Evolutionary conservation across 1,140 invertebrate species (phyloP).

Genomic region (Anoplophora glabripennis): DNA sequence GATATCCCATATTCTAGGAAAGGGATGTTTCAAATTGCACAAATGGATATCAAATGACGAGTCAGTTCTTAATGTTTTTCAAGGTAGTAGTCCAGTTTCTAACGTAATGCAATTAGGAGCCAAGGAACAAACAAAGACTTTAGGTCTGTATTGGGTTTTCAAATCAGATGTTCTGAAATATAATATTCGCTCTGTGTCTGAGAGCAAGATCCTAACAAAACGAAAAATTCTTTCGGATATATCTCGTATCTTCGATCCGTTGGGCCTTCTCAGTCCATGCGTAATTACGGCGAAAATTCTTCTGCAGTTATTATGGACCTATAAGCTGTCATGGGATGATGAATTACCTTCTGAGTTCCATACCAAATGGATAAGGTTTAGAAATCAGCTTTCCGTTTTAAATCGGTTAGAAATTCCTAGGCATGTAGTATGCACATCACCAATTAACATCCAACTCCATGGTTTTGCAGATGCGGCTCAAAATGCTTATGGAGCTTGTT

Average conservation of each 20-base stretch:
- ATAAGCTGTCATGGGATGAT: constrained; percentile 47
- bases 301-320: constrained; percentile 46
- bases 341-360: background rate
- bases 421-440: background rate
- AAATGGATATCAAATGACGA: constrained; percentile 46
- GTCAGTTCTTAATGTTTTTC: too few species aligned
- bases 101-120: too few species aligned
- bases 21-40: constrained; percentile 39
- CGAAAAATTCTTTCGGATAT: constrained; percentile 33
- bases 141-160: constrained; percentile 34
- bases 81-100: too few species aligned
- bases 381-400: constrained; percentile 11
- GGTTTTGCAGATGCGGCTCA: constrained; percentile 46
- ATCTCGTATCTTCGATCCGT: constrained; percentile 37
- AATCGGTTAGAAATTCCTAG: background rate
- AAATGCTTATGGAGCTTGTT: constrained; percentile 40
- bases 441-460: constrained; percentile 30
- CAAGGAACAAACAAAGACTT: background rate
- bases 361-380: constrained; percentile 4
- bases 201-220: constrained; percentile 26
- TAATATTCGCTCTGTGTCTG: constrained; percentile 16
- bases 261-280: constrained; percentile 40
- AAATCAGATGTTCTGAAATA: constrained; percentile 31
- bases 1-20: too few species aligned
- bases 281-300: constrained; percentile 46